These are phyloP conservation scores for Corythornis madagascariensis DNA, from an alignment of 2,113 vertebrate genomes.

Conservation along the genomic window DNA sequence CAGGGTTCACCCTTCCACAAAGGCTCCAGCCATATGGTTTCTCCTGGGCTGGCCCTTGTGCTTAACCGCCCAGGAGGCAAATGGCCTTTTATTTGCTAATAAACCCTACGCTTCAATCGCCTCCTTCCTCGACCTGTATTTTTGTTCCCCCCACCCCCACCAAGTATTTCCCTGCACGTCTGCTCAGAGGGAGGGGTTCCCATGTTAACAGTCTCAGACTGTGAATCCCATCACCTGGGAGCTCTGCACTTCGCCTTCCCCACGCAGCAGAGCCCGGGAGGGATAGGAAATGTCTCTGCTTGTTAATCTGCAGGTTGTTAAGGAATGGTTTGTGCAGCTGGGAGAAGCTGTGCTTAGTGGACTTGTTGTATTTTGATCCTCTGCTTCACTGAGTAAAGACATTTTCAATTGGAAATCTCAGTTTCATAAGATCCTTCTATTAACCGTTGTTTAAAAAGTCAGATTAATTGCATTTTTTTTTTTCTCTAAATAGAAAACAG, in stretches of 20 bases:
- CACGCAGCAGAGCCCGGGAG: neutral
- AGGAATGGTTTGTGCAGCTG: constrained; percentile 23
- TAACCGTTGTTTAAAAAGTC: neutral
- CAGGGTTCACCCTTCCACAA: too few relatives aligned
- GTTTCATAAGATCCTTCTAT: neutral
- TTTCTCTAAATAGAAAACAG: constrained; percentile 41
- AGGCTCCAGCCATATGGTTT: too few relatives aligned
- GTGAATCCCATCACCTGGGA: neutral
- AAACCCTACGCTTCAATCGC: neutral
- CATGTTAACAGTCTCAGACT: fast-evolving
- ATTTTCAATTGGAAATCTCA: neutral
- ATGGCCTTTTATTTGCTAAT: neutral
- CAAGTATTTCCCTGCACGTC: neutral
- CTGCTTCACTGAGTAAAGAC: neutral
- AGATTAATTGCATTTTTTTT: neutral
- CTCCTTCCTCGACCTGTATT: neutral
- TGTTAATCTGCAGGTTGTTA: neutral
- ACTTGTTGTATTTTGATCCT: neutral
- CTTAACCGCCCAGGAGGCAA: neutral
- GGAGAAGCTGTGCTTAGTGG: neutral
- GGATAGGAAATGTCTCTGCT: neutral
- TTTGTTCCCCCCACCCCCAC: neutral
- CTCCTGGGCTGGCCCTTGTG: too few relatives aligned
- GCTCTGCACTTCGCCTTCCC: neutral
- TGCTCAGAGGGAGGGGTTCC: neutral